Conservation (phyloP, 2,797 vertebrate genomes). For the Gastrophryne carolinensis region DNA sequence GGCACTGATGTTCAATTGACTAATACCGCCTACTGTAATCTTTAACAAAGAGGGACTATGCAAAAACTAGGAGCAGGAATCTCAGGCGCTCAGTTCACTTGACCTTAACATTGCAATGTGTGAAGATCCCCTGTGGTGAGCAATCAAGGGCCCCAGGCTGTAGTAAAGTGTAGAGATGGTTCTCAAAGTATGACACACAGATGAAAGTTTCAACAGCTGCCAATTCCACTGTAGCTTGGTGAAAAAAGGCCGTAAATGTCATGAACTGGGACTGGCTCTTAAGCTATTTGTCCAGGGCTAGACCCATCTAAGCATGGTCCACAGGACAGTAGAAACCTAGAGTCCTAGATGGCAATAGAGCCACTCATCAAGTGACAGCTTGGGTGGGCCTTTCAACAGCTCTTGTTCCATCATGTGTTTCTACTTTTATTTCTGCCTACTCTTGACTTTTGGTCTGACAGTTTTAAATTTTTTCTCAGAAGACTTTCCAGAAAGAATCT, state of each 20-base stretch:
- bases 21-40: not conserved
- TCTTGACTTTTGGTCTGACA: not conserved
- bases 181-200: not conserved
- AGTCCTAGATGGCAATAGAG: not conserved
- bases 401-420: not conserved
- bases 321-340: not conserved
- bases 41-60: not conserved
- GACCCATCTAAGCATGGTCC: constrained; percentile 5
- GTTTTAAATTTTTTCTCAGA: not conserved
- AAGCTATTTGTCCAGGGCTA: constrained; percentile 8
- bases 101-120: constrained; percentile 27
- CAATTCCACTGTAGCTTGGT: not conserved
- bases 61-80: not conserved
- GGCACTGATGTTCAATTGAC: not conserved
- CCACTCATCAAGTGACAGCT: constrained; percentile 5
- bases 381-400: constrained; percentile 32
- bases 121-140: not conserved
- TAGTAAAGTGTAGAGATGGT: not conserved
- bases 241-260: not conserved
- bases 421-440: constrained; percentile 12
- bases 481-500: not conserved
- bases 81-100: constrained; percentile 7
- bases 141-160: not conserved
- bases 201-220: constrained; percentile 29
- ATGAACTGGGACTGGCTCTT: not conserved